Conservation (phyloP, 2,888 invertebrate genomes). For the Heteromyza rotundicornis region DNA sequence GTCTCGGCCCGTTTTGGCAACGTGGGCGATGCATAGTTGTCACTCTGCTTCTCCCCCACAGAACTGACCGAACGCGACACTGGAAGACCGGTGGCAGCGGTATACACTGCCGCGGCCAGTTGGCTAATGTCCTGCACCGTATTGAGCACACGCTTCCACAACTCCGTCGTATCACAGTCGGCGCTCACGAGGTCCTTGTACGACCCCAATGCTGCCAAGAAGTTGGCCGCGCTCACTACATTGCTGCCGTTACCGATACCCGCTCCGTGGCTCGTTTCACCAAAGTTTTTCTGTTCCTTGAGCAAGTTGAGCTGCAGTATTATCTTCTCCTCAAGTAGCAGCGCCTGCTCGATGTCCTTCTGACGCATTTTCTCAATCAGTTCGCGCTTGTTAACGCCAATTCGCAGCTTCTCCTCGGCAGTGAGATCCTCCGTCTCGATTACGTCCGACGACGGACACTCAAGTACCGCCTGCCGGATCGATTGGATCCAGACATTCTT, state of each 20-base stretch:
- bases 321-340: slow-evolving; percentile 88
- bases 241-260: background rate
- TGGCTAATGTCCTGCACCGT: slow-evolving; percentile 71
- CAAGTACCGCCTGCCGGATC: slow-evolving; percentile 81
- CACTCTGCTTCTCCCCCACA: slow-evolving; percentile 90
- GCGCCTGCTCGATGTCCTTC: slow-evolving; percentile 87
- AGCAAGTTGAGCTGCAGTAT: slow-evolving; percentile 77
- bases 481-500: slow-evolving; percentile 89
- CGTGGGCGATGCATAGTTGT: slow-evolving; percentile 82
- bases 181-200: slow-evolving; percentile 80
- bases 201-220: slow-evolving; percentile 59
- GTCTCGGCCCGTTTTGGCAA: slow-evolving; percentile 94
- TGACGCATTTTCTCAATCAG: slow-evolving; percentile 80
- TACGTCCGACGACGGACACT: slow-evolving; percentile 79
- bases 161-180: slow-evolving; percentile 76
- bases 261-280: slow-evolving; percentile 25
- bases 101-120: slow-evolving; percentile 76
- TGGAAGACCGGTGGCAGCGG: slow-evolving; percentile 72
- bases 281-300: slow-evolving; percentile 63
- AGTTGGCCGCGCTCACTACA: slow-evolving; percentile 55
- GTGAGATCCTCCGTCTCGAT: slow-evolving; percentile 76
- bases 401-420: slow-evolving; percentile 78
- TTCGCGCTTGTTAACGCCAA: slow-evolving; percentile 54
- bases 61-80: slow-evolving; percentile 91
- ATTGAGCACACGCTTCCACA: slow-evolving; percentile 79